Evolutionary conservation across 2,888 invertebrate genomes (phyloP).

Genomic region (Drosophila siamana): DNA sequence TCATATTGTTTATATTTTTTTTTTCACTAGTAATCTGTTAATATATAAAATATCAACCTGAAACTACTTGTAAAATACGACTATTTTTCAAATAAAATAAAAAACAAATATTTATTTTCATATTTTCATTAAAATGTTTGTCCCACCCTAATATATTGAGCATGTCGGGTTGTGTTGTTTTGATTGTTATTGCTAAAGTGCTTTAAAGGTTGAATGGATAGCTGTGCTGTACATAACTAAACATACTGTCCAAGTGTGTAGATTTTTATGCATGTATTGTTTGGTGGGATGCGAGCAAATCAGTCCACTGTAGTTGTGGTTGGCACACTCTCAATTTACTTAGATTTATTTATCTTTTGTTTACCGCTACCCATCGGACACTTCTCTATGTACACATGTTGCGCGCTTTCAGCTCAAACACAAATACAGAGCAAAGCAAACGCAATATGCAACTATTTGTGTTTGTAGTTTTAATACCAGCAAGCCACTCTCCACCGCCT

Average conservation of each 20-base stretch:
- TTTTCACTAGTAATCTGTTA: too few species aligned
- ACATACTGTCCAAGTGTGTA: not conserved
- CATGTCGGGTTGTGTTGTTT: not conserved
- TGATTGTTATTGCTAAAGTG: not conserved
- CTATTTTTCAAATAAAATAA: too few species aligned
- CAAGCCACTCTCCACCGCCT: conserved; percentile 2
- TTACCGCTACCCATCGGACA: conserved; percentile 51
- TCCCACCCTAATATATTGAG: conserved; percentile 34
- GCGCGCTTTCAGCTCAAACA: conserved; percentile 27
- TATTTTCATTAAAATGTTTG: not conserved
- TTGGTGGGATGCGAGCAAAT: not conserved
- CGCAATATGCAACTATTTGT: conserved; percentile 72
- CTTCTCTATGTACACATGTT: conserved; percentile 26
- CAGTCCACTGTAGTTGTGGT: conserved; percentile 12
- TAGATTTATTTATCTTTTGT: conserved; percentile 48
- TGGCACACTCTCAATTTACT: conserved; percentile 20
- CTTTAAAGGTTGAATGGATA: not conserved
- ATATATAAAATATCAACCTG: too few species aligned
- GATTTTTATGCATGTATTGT: not conserved
- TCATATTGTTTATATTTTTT: too few species aligned
- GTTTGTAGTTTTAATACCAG: conserved; percentile 57
- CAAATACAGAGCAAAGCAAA: conserved; percentile 37
- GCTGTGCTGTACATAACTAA: not conserved
- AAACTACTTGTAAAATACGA: too few species aligned
- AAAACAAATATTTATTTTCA: too few species aligned